phyloP scores from a whole-genome alignment of 2,797 vertebrate genomes.

The Ctenosaura bakeri region DNA sequence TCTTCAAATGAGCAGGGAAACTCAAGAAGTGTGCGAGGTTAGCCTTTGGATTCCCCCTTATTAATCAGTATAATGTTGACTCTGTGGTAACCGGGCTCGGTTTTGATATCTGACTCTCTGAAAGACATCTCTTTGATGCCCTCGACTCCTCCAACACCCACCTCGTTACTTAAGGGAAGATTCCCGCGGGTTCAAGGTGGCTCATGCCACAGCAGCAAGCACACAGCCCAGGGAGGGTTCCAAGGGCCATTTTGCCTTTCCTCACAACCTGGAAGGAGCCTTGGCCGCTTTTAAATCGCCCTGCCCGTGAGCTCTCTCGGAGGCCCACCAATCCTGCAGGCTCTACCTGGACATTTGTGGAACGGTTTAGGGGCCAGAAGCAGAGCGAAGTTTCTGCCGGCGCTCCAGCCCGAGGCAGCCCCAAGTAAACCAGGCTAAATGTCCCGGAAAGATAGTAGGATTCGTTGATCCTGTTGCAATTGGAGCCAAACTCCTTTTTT shows the following conservation, averaged over 20 bases:
- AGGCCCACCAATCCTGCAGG: background rate
- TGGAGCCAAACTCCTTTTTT: slow-evolving; percentile 51
- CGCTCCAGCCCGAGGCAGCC: background rate
- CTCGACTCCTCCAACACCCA: too few species aligned
- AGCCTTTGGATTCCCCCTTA: background rate
- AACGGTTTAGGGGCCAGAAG: background rate
- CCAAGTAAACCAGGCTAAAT: background rate
- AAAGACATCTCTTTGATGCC: background rate
- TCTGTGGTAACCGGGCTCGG: too few species aligned
- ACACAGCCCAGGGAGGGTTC: background rate
- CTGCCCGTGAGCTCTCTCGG: background rate
- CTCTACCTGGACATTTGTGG: slow-evolving; percentile 51
- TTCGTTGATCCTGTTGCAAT: slow-evolving; percentile 50
- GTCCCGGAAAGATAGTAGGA: background rate
- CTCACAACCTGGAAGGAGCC: too few species aligned
- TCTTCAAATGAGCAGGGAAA: background rate
- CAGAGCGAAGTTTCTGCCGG: slow-evolving; percentile 12
- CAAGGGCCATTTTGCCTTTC: background rate
- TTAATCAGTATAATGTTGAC: slow-evolving; percentile 10
- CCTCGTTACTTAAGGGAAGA: background rate
- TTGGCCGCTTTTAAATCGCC: too few species aligned
- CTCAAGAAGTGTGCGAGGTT: background rate
- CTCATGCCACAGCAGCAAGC: background rate
- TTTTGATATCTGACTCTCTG: background rate
- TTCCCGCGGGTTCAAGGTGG: background rate